These are phyloP conservation scores for Spea bombifrons DNA, from an alignment of 2,113 vertebrate species.

Conservation along the genomic window DNA sequence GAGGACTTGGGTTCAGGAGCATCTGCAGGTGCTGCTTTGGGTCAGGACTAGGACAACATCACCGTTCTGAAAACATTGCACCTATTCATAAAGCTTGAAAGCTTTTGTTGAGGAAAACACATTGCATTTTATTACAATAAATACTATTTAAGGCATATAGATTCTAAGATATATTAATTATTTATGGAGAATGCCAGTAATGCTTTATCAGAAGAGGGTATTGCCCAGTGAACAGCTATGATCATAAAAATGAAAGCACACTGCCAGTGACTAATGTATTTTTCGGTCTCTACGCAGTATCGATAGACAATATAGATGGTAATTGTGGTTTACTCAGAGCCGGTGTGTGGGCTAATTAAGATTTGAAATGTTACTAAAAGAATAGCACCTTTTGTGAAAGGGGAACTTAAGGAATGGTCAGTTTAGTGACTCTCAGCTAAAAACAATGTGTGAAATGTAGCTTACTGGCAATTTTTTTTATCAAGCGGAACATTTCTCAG, in stretches of 20 bases:
- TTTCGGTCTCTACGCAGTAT: not conserved
- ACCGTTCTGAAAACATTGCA: no score
- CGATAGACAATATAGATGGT: not conserved
- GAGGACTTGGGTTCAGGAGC: no score
- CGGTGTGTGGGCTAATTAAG: not conserved
- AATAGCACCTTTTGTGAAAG: slow-evolving; percentile 49
- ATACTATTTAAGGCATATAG: no score
- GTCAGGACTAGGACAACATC: no score
- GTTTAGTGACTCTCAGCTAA: slow-evolving; percentile 58
- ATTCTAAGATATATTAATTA: no score
- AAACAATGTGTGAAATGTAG: slow-evolving; percentile 70
- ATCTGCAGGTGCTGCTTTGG: no score
- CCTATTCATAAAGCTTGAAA: no score
- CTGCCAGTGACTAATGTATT: not conserved
- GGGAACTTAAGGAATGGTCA: slow-evolving; percentile 49
- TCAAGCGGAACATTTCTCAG: slow-evolving; percentile 81
- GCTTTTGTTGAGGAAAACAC: no score
- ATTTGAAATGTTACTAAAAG: not conserved
- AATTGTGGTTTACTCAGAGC: not conserved
- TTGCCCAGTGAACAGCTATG: no score
- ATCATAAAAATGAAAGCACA: not conserved
- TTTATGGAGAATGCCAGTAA: no score
- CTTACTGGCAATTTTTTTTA: slow-evolving; percentile 56
- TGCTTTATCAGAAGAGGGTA: no score
- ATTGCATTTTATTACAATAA: no score